Base-by-base conservation (phyloP, 2,888 invertebrate genomes). In the Hedychridium roseum region DNA sequence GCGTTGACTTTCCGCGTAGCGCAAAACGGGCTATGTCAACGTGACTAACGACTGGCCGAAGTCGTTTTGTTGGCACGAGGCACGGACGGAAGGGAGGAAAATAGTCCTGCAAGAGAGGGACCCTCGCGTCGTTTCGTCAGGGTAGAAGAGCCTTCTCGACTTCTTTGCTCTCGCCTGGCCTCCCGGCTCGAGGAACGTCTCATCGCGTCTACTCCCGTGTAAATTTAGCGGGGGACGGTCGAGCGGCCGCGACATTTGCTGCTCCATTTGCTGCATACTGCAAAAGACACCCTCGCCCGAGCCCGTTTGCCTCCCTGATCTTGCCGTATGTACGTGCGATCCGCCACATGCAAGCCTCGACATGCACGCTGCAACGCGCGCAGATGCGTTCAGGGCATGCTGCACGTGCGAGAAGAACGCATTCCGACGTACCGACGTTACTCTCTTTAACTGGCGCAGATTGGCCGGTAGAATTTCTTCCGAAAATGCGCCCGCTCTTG, bases 181-280 rank as follows among this genome's bases (percentile, higher is more conserved):
- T 38, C 26, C 12, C 28, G 14, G 2, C 27, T 38, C 27, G 23
- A n/a, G 7, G 20, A 18, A n/a, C 15, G 20, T 40, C 30, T 43
- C 40, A 38, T 50, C 37, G 31, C 50, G 47, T 55, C 51, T 44
- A 43, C 39, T 43, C 43, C 52, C 54, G 56, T 44, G 64, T 66
- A 69, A 67, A 67, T 69, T 68, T 68, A 69, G 66, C 64, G 57
- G 50, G 43, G 50, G 37, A 37, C 6, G 59, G 23, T 54, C 45
- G 37, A 51, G 50, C 36, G 39, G 41, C 34, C 48, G 56, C 37
- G 50, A 62, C 57, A 50, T 61, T 66, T 60, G 54, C 59, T 62
- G 60, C 60, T 64, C 55, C 54, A 61, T 64, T 67, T 65, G 59
- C 51, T 53, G 50, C 42, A 31, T 20, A 40, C 40, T 39, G 44